Percentiles rank a stretch among this genome's conserved stretches.
These are phyloP conservation scores for Gymnoscopelus braueri DNA, from an alignment of 2,797 vertebrate species.

Conservation along the genomic window DNA sequence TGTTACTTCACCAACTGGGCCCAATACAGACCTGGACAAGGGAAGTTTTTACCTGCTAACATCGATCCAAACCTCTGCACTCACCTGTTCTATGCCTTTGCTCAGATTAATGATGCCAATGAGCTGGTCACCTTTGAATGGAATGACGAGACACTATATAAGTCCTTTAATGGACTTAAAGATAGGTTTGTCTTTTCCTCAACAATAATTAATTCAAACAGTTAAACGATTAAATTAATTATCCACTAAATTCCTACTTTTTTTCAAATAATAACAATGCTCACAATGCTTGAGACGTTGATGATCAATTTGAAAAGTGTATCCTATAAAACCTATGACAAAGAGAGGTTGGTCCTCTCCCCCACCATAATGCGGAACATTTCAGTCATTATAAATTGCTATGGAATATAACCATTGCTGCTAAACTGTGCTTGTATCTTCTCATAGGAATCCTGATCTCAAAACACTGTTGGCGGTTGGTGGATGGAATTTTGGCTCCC, in stretches of 20 bases:
- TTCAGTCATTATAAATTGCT: too few relatives aligned
- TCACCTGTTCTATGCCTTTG: conserved; percentile 87
- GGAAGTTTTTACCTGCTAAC: conserved; percentile 75
- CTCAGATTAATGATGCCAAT: conserved; percentile 72
- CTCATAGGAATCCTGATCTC: conserved; percentile 77
- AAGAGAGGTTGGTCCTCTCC: too few relatives aligned
- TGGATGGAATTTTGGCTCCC: conserved; percentile 85
- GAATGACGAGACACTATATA: conserved; percentile 80
- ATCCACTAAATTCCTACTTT: too few relatives aligned
- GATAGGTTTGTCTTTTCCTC: conserved; percentile 57
- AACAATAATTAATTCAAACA: too few relatives aligned
- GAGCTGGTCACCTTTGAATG: conserved; percentile 75
- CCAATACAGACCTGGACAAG: conserved; percentile 70
- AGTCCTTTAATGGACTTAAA: conserved; percentile 81
- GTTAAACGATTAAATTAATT: too few relatives aligned
- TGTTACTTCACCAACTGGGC: conserved; percentile 90
- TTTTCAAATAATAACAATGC: too few relatives aligned
- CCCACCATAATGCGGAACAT: too few relatives aligned
- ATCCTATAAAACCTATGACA: too few relatives aligned
- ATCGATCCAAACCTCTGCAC: conserved; percentile 86
- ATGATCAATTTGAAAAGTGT: too few relatives aligned
- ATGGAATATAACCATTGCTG: neutral
- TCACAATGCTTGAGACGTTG: too few relatives aligned
- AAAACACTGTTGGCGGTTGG: conserved; percentile 84
- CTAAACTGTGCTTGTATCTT: conserved; percentile 2